Conservation (phyloP, 2,888 invertebrate species). For the Drosophila nr. perissopoda region DNA sequence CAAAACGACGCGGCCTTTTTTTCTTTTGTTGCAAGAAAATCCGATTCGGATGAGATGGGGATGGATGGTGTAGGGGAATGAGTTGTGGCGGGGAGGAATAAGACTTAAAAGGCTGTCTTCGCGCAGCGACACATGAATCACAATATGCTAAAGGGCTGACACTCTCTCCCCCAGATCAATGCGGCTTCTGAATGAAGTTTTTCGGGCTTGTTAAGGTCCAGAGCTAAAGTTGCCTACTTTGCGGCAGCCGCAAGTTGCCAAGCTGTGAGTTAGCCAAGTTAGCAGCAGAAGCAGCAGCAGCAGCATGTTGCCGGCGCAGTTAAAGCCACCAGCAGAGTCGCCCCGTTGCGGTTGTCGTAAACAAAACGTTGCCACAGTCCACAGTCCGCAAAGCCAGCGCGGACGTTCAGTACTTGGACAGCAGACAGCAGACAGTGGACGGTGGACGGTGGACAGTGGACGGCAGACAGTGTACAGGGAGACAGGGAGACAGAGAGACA, state of each 20-base stretch:
- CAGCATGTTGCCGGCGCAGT: conserved; percentile 29
- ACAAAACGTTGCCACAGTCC: conserved; percentile 70
- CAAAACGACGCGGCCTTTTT: conserved; percentile 55
- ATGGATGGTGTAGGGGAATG: neutral
- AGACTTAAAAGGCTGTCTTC: conserved; percentile 56
- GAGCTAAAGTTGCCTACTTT: conserved; percentile 77
- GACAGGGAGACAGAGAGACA: conserved; percentile 17
- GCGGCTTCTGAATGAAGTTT: conserved; percentile 81
- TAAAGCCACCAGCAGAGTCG: conserved; percentile 59
- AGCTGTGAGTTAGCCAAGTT: conserved; percentile 24
- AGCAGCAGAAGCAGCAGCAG: conserved; percentile 8
- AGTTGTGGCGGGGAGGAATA: neutral
- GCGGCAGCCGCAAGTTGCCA: conserved; percentile 50
- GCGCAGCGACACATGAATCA: conserved; percentile 82
- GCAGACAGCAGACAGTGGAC: conserved; percentile 32
- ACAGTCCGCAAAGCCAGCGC: conserved; percentile 57
- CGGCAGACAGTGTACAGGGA: conserved; percentile 3
- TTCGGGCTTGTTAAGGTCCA: conserved; percentile 62
- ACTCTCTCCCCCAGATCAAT: conserved; percentile 83
- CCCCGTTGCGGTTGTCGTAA: conserved; percentile 74
- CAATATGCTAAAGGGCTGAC: conserved; percentile 83
- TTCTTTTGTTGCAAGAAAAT: conserved; percentile 29
- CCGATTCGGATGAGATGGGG: conserved; percentile 18
- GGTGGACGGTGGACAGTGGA: conserved; percentile 5
- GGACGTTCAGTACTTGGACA: conserved; percentile 69